Conservation (phyloP, 2,113 vertebrate genomes). For the Pimephales promelas region DNA sequence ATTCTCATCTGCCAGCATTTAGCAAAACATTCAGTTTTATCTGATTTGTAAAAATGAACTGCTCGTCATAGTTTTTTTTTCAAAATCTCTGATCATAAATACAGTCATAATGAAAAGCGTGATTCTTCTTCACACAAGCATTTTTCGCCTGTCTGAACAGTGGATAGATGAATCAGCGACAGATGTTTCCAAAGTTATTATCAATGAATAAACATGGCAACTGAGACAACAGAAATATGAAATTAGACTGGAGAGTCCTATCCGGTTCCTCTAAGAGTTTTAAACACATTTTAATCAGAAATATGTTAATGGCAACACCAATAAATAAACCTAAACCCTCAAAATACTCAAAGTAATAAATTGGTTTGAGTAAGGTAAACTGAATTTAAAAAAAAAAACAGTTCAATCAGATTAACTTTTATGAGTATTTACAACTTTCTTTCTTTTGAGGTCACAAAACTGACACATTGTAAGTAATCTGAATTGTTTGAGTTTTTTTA, state of each 20-base stretch:
- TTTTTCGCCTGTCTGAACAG: constrained; percentile 15
- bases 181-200: constrained; percentile 27
- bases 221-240: constrained; percentile 19
- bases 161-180: constrained; percentile 18
- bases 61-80: neutral
- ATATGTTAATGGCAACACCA: neutral
- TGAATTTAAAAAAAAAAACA: too few relatives aligned
- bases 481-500: too few relatives aligned
- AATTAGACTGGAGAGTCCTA: constrained; percentile 1
- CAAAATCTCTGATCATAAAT: constrained; percentile 6
- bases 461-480: too few relatives aligned
- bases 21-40: neutral
- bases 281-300: neutral
- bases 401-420: too few relatives aligned
- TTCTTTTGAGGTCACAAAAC: too few relatives aligned
- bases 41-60: neutral
- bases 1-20: neutral
- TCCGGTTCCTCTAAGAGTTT: neutral
- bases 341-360: too few relatives aligned
- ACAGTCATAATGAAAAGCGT: constrained; percentile 15
- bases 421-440: too few relatives aligned
- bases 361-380: too few relatives aligned
- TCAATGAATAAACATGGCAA: constrained; percentile 20
- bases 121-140: neutral
- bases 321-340: neutral